A percentile compares a stretch with the other conserved stretches of the same genome.
phyloP scores from a whole-genome alignment of 2,797 vertebrate genomes.

The Knipowitschia caucasica region DNA sequence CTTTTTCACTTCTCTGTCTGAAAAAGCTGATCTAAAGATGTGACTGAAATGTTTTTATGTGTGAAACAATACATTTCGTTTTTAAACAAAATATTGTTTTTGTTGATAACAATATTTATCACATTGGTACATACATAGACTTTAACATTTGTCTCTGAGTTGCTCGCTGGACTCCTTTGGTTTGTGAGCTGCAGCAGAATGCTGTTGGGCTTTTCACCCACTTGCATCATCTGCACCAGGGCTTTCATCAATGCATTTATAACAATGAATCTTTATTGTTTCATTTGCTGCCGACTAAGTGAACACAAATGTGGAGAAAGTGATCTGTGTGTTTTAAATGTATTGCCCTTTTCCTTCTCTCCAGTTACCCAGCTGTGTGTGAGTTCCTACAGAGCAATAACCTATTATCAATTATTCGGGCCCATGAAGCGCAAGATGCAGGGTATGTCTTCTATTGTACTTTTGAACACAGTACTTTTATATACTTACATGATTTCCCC shows the following conservation, averaged over 20 bases:
- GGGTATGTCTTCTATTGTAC: constrained; percentile 78
- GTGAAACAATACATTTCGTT: too few relatives aligned
- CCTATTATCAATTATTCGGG: constrained; percentile 96
- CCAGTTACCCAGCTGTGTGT: constrained; percentile 95
- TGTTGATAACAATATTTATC: too few relatives aligned
- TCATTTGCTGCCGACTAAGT: constrained; percentile 17
- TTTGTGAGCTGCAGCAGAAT: constrained; percentile 32
- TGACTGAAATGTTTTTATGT: too few relatives aligned
- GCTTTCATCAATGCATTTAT: constrained; percentile 43
- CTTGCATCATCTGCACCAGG: constrained; percentile 50
- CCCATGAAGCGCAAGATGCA: constrained; percentile 97
- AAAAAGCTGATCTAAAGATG: too few relatives aligned
- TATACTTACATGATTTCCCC: constrained; percentile 4
- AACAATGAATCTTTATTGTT: constrained; percentile 31
- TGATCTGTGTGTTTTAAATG: constrained; percentile 6
- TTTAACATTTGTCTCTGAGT: constrained; percentile 18
- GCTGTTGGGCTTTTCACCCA: constrained; percentile 38
- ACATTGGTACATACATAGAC: too few relatives aligned
- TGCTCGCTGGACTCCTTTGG: constrained; percentile 12
- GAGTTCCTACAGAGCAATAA: constrained; percentile 99
- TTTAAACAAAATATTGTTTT: too few relatives aligned
- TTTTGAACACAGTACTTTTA: constrained; percentile 14
- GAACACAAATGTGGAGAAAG: constrained; percentile 14
- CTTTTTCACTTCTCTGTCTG: too few relatives aligned
- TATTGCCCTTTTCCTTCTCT: constrained; percentile 25